Evolutionary conservation across 2,888 invertebrate genomes (phyloP).

Genomic region (Tachina fera): DNA sequence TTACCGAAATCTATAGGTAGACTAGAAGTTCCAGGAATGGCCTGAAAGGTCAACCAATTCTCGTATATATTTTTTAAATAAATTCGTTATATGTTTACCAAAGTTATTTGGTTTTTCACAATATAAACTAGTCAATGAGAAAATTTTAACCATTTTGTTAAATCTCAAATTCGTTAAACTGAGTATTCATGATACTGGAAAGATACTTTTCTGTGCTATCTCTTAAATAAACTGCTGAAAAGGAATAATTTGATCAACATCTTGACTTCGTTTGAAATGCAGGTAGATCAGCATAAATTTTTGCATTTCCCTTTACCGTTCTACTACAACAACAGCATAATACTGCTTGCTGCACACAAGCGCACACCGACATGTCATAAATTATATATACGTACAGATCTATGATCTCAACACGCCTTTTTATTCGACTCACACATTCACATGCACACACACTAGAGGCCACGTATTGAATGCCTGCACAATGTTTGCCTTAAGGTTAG

Average conservation of each 20-base stretch:
- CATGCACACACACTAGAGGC: constrained; percentile 30
- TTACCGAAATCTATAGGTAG: no score
- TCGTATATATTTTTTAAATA: no score
- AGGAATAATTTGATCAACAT: constrained; percentile 49
- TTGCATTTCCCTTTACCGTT: constrained; percentile 21
- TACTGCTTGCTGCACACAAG: neutral
- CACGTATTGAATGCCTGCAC: constrained; percentile 20
- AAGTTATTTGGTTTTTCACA: no score
- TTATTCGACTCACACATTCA: constrained; percentile 27
- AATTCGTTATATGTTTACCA: no score
- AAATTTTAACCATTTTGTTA: no score
- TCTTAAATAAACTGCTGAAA: constrained; percentile 2
- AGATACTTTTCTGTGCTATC: neutral
- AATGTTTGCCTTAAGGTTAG: constrained; percentile 3
- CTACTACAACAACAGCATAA: neutral
- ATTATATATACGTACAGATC: constrained; percentile 77
- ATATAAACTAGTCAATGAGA: no score
- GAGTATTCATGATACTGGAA: no score
- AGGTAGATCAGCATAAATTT: constrained; percentile 34
- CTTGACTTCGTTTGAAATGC: constrained; percentile 59
- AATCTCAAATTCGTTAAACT: no score
- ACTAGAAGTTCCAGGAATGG: no score
- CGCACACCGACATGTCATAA: constrained; percentile 74
- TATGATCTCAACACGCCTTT: constrained; percentile 74
- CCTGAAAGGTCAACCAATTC: no score